These are phyloP conservation scores for Polydesmus complanatus DNA, from an alignment of 2,888 invertebrate species.

Conservation along the genomic window DNA sequence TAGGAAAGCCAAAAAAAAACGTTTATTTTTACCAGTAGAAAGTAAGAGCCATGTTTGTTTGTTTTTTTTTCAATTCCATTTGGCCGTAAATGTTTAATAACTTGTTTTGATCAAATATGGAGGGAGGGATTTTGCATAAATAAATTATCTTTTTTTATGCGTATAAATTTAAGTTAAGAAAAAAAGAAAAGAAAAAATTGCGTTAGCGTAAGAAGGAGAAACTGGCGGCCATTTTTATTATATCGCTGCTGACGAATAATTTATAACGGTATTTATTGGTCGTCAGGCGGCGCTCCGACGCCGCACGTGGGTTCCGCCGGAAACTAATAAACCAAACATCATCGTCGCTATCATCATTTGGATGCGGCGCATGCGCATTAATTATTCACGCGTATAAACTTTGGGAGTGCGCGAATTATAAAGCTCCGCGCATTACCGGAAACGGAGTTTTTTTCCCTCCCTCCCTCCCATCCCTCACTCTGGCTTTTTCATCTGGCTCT, in stretches of 20 bases:
- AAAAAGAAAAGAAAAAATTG: too few species aligned
- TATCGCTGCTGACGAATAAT: background rate
- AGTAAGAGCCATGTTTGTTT: too few species aligned
- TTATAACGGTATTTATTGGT: background rate
- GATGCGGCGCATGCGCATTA: background rate
- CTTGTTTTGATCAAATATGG: background rate
- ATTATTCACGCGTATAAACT: background rate
- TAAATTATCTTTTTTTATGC: background rate
- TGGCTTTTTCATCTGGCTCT: too few species aligned
- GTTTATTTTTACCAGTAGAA: too few species aligned
- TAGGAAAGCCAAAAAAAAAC: too few species aligned
- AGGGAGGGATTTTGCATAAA: background rate
- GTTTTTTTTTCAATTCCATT: too few species aligned
- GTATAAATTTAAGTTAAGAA: too few species aligned
- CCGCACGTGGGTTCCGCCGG: background rate
- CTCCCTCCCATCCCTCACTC: too few species aligned
- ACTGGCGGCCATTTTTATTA: background rate
- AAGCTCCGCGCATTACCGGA: background rate
- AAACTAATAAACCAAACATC: background rate
- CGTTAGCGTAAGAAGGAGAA: too few species aligned
- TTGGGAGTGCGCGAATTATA: background rate
- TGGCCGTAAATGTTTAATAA: background rate
- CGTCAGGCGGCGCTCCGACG: background rate
- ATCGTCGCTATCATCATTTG: background rate
- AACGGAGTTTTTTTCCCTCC: background rate